These are phyloP conservation scores for Heliconius aoede DNA, from an alignment of 2,888 invertebrate species.

Conservation along the genomic window DNA sequence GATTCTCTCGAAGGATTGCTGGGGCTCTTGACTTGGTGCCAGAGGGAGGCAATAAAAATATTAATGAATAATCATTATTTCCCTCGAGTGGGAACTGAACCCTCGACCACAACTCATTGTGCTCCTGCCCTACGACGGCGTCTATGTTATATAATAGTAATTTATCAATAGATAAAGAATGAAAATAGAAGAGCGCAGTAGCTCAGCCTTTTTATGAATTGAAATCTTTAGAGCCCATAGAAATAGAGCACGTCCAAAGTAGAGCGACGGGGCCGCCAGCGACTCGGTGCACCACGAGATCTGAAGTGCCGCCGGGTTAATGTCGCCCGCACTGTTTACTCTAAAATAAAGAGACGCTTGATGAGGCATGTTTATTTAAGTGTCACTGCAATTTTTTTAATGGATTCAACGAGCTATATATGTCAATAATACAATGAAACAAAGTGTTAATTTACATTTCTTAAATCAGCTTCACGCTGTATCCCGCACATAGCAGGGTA, in stretches of 20 bases:
- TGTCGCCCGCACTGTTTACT: constrained; percentile 26
- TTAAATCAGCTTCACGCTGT: too few relatives aligned
- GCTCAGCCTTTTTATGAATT: constrained; percentile 14
- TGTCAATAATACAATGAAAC: too few relatives aligned
- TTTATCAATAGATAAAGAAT: not conserved
- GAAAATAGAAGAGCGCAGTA: constrained; percentile 1
- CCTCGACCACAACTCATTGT: too few relatives aligned
- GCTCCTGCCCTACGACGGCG: too few relatives aligned
- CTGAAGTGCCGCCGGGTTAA: constrained; percentile 37
- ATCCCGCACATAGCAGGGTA: too few relatives aligned
- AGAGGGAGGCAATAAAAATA: too few relatives aligned
- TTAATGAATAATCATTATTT: too few relatives aligned
- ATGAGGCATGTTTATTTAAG: constrained; percentile 20
- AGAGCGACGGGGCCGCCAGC: constrained; percentile 32
- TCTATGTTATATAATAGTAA: not conserved
- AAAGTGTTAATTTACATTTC: not conserved
- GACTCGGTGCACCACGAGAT: constrained; percentile 24
- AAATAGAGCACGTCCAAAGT: constrained; percentile 28
- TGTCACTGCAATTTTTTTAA: not conserved
- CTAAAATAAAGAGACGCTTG: constrained; percentile 22
- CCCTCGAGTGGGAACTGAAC: too few relatives aligned
- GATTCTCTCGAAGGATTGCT: too few relatives aligned
- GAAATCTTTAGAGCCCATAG: constrained; percentile 22
- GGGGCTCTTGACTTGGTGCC: too few relatives aligned
- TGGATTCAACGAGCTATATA: not conserved